Evolutionary conservation across 2,888 invertebrate genomes (phyloP), one percentile per base, ranked within the genome.

Genomic region (Mesorhabditis belari): DNA sequence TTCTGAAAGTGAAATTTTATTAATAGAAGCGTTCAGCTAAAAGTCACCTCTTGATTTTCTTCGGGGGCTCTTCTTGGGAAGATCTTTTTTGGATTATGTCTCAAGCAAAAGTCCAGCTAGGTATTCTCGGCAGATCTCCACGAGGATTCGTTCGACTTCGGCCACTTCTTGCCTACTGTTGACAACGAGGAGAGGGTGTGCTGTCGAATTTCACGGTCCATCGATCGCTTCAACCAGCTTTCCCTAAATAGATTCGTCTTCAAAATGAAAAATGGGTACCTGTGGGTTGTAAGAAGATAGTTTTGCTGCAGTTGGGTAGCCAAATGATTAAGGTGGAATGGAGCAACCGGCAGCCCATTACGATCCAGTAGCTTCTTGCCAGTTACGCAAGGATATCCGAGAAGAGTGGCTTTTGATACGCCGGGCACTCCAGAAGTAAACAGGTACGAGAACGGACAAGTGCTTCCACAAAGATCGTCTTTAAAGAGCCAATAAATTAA

Each of bases 171-270:
- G 89, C 81, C 90, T 90, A 35, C 87, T 88, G 58, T 94, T 92
- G 0, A 96, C 92, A 6, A 90, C 88, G 51, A 98, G 85, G 26
- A 99, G 83, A 0, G 95, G 92, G 67, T 95, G 88, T 77, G 87
- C 86, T 9, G 91, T n/a, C n/a, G n/a, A n/a, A n/a, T n/a, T n/a
- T n/a, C n/a, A n/a, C n/a, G n/a, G 87, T 73, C 88, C 88, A 57
- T 91, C 91, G 2, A 90, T 86, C 0, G 95, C 95, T 77, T 98
- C 96, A 0, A 86, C 84, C 83, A 99, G 98, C 84, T 94, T 95
- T 59, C n/a, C n/a, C n/a, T n/a, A n/a, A n/a, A n/a, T n/a, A n/a
- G n/a, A n/a, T n/a, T n/a, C n/a, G n/a, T n/a, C n/a, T n/a, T n/a
- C n/a, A n/a, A n/a, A n/a, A n/a, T n/a, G n/a, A n/a, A n/a, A n/a